Conservation (phyloP, 2,797 vertebrate species). For the Myiothlypis coronata region DNA sequence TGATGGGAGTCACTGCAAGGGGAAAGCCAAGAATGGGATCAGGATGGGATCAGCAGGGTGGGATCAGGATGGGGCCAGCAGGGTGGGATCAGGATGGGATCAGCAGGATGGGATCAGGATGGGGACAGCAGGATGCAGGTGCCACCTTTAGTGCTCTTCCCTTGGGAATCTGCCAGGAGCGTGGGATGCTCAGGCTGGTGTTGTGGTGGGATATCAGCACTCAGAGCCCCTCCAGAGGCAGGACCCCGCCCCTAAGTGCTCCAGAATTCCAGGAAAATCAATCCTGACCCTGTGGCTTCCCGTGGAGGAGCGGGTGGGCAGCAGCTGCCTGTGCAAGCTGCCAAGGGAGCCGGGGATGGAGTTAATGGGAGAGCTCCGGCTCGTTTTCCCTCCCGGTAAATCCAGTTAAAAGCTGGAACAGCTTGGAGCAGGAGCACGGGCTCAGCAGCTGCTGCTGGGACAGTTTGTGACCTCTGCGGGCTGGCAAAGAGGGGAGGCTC, state of each 20-base stretch:
- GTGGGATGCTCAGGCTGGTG: not conserved
- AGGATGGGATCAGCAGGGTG: no score
- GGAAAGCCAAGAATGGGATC: not conserved
- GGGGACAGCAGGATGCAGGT: not conserved
- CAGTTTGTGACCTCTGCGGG: slow-evolving; percentile 42
- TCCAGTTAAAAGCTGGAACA: slow-evolving; percentile 62
- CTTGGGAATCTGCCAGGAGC: not conserved
- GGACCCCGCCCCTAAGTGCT: not conserved
- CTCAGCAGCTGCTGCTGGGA: slow-evolving; percentile 56
- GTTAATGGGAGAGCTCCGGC: slow-evolving; percentile 28
- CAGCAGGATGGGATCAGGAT: not conserved
- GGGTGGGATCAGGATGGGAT: not conserved
- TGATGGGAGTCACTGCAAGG: not conserved
- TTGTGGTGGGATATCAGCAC: not conserved
- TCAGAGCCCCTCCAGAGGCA: not conserved
- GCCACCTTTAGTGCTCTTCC: not conserved
- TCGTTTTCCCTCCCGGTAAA: slow-evolving; percentile 53
- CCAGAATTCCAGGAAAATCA: not conserved
- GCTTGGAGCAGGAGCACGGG: slow-evolving; percentile 28
- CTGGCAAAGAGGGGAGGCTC: slow-evolving; percentile 25
- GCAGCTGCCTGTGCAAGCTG: slow-evolving; percentile 52
- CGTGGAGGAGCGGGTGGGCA: not conserved
- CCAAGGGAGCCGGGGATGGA: slow-evolving; percentile 29
- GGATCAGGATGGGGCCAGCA: no score
- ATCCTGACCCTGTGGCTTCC: not conserved